Percentiles rank a stretch among this genome's conserved stretches.
phyloP scores from a whole-genome alignment of 2,797 vertebrate species.

The Cyclura pinguis region DNA sequence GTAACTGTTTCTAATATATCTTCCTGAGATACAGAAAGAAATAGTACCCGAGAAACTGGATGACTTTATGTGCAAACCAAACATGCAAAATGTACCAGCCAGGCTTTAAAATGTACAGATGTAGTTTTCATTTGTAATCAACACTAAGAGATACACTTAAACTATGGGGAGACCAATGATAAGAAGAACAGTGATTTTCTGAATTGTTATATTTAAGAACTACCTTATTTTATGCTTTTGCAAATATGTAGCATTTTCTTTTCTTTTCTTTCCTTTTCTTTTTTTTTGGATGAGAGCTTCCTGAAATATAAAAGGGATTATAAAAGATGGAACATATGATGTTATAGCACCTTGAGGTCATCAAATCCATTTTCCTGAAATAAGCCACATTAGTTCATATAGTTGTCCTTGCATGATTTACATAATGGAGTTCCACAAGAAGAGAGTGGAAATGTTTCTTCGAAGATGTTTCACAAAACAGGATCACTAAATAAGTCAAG shows the following conservation, averaged over 20 bases:
- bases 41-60: neutral
- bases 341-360: neutral
- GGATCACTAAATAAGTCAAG: neutral
- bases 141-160: neutral
- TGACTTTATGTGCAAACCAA: neutral
- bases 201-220: neutral
- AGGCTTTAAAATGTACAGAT: neutral
- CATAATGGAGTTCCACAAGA: neutral
- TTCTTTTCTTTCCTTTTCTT: neutral
- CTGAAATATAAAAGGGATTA: neutral
- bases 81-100: neutral
- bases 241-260: neutral
- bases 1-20: slow-evolving; percentile 21
- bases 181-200: neutral
- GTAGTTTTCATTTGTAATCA: neutral
- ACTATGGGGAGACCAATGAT: neutral
- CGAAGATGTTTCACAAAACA: neutral
- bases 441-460: neutral
- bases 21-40: slow-evolving; percentile 19
- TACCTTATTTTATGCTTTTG: neutral
- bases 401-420: too few relatives aligned
- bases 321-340: neutral
- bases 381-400: neutral
- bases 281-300: neutral
- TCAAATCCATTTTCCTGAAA: neutral